Percentiles rank a stretch among this genome's conserved stretches.
Conservation (phyloP, 2,888 invertebrate species). For the Sarcophaga carnaria region DNA sequence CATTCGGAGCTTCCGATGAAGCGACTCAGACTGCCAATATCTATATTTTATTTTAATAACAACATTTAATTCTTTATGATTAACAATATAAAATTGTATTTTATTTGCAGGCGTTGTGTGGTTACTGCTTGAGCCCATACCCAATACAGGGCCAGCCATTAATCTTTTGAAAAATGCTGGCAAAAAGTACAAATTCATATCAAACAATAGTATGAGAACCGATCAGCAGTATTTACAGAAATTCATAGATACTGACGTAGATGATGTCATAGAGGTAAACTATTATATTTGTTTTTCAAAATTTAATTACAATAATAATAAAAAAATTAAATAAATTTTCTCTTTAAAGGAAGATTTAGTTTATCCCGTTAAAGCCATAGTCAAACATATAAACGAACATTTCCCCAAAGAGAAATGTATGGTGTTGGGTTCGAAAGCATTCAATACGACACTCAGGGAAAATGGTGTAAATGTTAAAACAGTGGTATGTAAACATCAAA, state of each 20-base stretch:
- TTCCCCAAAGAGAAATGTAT: constrained; percentile 80
- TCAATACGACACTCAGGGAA: constrained; percentile 76
- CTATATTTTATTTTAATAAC: no score
- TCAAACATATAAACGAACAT: constrained; percentile 80
- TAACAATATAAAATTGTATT: no score
- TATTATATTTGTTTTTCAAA: no score
- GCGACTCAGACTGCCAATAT: no score
- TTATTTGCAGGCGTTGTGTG: constrained; percentile 81
- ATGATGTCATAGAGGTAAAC: constrained; percentile 73
- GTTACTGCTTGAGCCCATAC: constrained; percentile 75
- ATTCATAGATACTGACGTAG: constrained; percentile 72
- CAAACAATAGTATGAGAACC: constrained; percentile 78
- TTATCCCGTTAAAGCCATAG: constrained; percentile 79
- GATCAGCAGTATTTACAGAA: constrained; percentile 74
- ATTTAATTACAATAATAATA: not conserved
- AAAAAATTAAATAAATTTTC: not conserved
- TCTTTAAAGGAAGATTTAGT: constrained; percentile 79
- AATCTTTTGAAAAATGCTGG: constrained; percentile 77
- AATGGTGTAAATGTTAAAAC: constrained; percentile 79
- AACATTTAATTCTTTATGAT: no score
- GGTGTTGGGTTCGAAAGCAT: constrained; percentile 76
- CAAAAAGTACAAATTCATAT: constrained; percentile 79
- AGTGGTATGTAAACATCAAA: constrained; percentile 72
- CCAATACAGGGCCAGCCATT: constrained; percentile 77
- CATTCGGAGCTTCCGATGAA: no score